Evolutionary conservation across 64 coral and sea anemone genomes (phyloP).

Genomic region (Acropora tenuis): DNA sequence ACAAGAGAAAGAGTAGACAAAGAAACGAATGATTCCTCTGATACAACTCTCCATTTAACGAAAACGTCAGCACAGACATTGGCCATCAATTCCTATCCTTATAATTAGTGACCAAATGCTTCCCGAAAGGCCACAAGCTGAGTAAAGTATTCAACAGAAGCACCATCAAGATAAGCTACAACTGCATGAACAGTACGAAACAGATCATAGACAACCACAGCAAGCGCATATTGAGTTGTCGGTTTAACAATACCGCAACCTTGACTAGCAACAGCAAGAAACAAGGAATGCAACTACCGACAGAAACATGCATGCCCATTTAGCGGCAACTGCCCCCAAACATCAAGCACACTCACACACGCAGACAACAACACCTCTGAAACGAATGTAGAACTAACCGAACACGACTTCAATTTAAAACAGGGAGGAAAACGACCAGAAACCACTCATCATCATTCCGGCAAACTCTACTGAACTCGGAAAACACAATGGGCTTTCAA

Average conservation of each 20-base stretch:
- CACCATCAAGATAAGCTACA: slow-evolving; percentile 41
- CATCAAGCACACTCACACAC: too few relatives aligned
- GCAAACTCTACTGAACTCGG: too few relatives aligned
- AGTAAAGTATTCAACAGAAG: slow-evolving; percentile 44
- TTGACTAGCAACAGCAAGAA: background rate
- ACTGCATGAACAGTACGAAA: background rate
- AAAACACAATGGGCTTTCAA: too few relatives aligned
- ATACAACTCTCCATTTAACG: slow-evolving; percentile 36
- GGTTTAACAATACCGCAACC: background rate
- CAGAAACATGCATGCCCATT: background rate
- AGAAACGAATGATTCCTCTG: slow-evolving; percentile 9
- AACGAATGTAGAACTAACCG: too few relatives aligned
- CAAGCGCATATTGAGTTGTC: background rate
- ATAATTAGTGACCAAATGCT: background rate
- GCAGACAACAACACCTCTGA: too few relatives aligned
- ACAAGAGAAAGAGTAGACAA: background rate
- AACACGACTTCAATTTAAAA: too few relatives aligned
- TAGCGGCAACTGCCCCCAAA: too few relatives aligned
- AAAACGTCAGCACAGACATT: slow-evolving; percentile 17
- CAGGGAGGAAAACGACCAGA: too few relatives aligned
- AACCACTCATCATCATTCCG: too few relatives aligned
- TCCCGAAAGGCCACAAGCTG: background rate
- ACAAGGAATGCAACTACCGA: background rate
- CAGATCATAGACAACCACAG: too few relatives aligned
- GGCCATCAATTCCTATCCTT: slow-evolving; percentile 6